Evolutionary conservation across 2,888 invertebrate genomes (phyloP).

Genomic region (Phasia obesa): DNA sequence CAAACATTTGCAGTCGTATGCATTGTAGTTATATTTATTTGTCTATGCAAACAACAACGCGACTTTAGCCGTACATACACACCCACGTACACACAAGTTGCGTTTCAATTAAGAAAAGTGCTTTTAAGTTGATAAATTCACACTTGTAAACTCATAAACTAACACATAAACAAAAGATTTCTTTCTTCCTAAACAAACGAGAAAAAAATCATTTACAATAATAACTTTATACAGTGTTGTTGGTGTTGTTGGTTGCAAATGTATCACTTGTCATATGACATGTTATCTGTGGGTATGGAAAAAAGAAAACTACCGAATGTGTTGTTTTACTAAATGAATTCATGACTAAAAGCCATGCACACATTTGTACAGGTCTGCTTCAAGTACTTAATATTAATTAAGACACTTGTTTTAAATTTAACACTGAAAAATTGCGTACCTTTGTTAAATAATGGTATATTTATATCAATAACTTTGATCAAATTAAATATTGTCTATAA

Average conservation of each 20-base stretch:
- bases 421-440: no score
- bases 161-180: not conserved
- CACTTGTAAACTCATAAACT: conserved; percentile 41
- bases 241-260: conserved; percentile 36
- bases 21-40: conserved; percentile 25
- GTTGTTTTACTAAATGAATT: conserved; percentile 39
- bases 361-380: not conserved
- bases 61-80: conserved; percentile 25
- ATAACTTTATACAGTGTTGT: conserved; percentile 30
- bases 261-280: conserved; percentile 48
- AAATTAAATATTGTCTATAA: no score
- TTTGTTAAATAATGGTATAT: no score
- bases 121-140: conserved; percentile 61
- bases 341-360: not conserved
- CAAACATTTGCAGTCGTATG: not conserved
- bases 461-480: no score
- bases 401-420: no score
- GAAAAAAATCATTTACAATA: conserved; percentile 57
- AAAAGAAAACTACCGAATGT: conserved; percentile 44
- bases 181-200: not conserved
- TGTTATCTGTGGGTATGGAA: conserved; percentile 29
- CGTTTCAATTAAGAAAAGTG: conserved; percentile 71
- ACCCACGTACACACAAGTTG: no score
- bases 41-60: conserved; percentile 21
- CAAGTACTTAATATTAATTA: no score